Percentiles rank a stretch among this genome's conserved stretches.
Conservation (phyloP, 2,888 invertebrate species). For the Operophtera brumata region DNA sequence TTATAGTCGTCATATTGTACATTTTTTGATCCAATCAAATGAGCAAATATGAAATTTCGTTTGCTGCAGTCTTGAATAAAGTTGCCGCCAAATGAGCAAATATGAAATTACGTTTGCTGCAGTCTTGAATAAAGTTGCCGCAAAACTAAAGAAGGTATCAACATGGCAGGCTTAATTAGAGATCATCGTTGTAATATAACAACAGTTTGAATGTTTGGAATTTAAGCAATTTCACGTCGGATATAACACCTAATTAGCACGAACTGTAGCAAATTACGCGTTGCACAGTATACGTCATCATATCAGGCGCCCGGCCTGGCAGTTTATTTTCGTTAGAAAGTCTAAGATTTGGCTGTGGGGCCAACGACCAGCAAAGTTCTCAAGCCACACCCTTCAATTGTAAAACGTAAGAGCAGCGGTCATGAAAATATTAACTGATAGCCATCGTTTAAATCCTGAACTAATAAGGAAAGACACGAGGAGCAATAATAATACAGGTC, state of each 20-base stretch:
- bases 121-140: neutral
- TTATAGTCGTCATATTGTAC: neutral
- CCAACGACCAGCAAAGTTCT: conserved; percentile 64
- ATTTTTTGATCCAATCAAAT: neutral
- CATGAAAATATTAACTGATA: conserved; percentile 34
- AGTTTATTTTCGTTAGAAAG: conserved; percentile 75
- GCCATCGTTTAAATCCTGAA: conserved; percentile 2
- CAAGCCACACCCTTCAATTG: conserved; percentile 61
- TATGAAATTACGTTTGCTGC: neutral
- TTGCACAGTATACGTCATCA: conserved; percentile 40
- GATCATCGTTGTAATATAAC: conserved; percentile 26
- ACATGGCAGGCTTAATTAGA: conserved; percentile 28
- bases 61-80: neutral
- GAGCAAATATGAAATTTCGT: neutral
- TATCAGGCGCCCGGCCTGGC: conserved; percentile 48
- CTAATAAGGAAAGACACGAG: neutral
- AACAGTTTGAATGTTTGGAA: conserved; percentile 34
- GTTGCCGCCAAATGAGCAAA: neutral
- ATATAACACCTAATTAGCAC: conserved; percentile 48
- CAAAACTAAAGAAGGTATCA: neutral
- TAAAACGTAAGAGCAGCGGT: conserved; percentile 43
- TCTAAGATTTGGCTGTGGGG: conserved; percentile 63
- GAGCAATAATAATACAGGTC: neutral
- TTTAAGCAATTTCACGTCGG: conserved; percentile 44
- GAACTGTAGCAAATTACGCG: conserved; percentile 49